Evolutionary conservation across 2,797 vertebrate species (phyloP), one percentile per base, ranked within the genome.

Genomic region (Antennarius maculatus): DNA sequence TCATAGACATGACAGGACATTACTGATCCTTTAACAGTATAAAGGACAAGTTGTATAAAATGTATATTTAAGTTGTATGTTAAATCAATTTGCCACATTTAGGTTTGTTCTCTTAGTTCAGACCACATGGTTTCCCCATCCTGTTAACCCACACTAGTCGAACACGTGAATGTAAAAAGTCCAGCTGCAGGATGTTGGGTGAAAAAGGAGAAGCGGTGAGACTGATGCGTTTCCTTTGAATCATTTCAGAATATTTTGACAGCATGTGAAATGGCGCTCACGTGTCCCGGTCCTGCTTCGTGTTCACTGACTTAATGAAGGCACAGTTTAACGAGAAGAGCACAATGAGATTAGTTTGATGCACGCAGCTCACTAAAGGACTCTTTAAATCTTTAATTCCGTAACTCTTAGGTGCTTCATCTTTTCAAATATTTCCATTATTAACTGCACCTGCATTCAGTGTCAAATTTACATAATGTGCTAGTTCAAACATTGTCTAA

Each of bases 251-350:
- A 23, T 23, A 23, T 23, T 79, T 50, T 72, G 0, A 3, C 39
- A 68, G 59, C 42, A 48, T 48, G 61, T 67, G 51, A 49, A 61
- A 59, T 43, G 43, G 57, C 61, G 61, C 63, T 61, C 64, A 67
- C 93, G 68, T 87, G 91, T 69, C 93, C 50, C 51, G 10, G 47
- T 73, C 48, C 11, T 9, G 51, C 17, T 39, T 76, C 66, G 71
- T 48, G 51, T 75, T 74, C 77, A 74, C 74, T 55, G 48, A 89
- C 69, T 74, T 80, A 84, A 90, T 82, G 85, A 92, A 92, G 89
- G 90, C 90, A 92, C 90, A 85, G 70, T 67, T 87, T 69, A 57
- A 89, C 84, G 84, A 86, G 69, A 86, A 86, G 71, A 84, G 73
- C 84, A 86, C 69, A 49, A 71, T 72, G 74, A 86, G 45, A 71